Conservation (phyloP, 2,113 vertebrate genomes). For the Helogale parvula region DNA sequence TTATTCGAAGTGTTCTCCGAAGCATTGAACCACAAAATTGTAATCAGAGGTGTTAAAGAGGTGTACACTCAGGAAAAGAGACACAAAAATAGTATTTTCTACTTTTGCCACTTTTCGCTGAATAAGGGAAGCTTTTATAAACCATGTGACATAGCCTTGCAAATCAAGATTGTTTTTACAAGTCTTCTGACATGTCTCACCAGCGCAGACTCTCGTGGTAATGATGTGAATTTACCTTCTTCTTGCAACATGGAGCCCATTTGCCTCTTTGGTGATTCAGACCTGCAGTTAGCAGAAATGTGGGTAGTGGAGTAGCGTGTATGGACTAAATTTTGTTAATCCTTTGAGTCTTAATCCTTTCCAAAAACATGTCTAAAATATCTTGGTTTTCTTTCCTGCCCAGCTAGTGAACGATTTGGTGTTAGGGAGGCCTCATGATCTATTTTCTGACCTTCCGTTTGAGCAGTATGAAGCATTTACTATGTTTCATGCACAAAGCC, state of each 20-base stretch:
- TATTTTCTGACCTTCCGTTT: not conserved
- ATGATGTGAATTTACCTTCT: not conserved
- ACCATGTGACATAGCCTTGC: not conserved
- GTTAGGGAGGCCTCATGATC: not conserved
- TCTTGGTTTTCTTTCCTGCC: not conserved
- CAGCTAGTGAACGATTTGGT: not conserved
- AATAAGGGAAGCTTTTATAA: not conserved
- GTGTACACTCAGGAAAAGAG: conserved; percentile 22
- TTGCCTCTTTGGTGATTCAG: not conserved
- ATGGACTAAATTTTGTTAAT: not conserved
- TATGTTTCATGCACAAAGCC: not conserved
- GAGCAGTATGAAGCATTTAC: not conserved
- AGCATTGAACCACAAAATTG: conserved; percentile 35
- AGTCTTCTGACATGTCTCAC: not conserved
- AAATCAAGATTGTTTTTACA: not conserved
- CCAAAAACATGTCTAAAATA: not conserved
- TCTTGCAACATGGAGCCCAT: not conserved
- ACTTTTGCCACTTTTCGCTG: not conserved
- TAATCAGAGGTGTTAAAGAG: conserved; percentile 62
- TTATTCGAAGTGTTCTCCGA: conserved; percentile 42
- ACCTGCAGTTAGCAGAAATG: not conserved
- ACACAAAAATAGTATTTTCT: not conserved
- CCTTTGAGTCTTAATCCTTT: not conserved
- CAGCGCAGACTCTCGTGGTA: not conserved
- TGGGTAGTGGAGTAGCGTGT: not conserved